Evolutionary conservation across 2,888 invertebrate genomes (phyloP).

Genomic region (Catonia carolina): DNA sequence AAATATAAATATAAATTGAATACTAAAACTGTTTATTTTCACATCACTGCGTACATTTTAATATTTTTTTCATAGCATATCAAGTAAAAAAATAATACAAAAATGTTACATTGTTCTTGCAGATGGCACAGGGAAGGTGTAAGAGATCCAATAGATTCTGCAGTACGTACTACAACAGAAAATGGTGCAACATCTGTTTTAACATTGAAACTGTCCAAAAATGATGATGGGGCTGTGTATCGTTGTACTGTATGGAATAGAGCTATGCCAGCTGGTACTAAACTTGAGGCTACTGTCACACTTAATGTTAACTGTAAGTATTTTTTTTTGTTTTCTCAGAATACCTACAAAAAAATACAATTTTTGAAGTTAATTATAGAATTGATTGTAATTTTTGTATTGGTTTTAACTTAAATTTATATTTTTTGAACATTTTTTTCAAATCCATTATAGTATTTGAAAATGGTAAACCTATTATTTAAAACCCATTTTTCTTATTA

Average conservation of each 20-base stretch:
- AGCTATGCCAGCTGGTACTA: slow-evolving; percentile 74
- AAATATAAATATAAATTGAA: too few species aligned
- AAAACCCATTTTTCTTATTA: too few species aligned
- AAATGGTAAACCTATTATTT: too few species aligned
- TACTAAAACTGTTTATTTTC: too few species aligned
- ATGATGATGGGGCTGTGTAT: slow-evolving; percentile 77
- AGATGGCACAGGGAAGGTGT: slow-evolving; percentile 79
- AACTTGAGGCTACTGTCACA: slow-evolving; percentile 69
- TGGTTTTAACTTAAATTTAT: too few species aligned
- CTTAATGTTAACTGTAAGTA: slow-evolving; percentile 86
- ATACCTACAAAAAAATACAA: background rate
- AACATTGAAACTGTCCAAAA: slow-evolving; percentile 66
- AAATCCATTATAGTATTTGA: too few species aligned
- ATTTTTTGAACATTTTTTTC: too few species aligned
- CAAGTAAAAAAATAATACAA: too few species aligned
- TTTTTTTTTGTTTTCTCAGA: background rate
- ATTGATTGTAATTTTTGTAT: background rate
- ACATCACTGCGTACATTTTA: too few species aligned
- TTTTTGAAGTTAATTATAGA: background rate
- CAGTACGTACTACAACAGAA: slow-evolving; percentile 64
- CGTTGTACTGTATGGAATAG: slow-evolving; percentile 85
- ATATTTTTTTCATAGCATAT: too few species aligned
- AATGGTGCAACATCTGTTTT: slow-evolving; percentile 69
- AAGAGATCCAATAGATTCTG: slow-evolving; percentile 62
- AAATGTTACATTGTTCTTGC: slow-evolving; percentile 26